These are phyloP conservation scores for Pterobdella sp. DNA, from an alignment of 2,888 invertebrate species.

Conservation along the genomic window DNA sequence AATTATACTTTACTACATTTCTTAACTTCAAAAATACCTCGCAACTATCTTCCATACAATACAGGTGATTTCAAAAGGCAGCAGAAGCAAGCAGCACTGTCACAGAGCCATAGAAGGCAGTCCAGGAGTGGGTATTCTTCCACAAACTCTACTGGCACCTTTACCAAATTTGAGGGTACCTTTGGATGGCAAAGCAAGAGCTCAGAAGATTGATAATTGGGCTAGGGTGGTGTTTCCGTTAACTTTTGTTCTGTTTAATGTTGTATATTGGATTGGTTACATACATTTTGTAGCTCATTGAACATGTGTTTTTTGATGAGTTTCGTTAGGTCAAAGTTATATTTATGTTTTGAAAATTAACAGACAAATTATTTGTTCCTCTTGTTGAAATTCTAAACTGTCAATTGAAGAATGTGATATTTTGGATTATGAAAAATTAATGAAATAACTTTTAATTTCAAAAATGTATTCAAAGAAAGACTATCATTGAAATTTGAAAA, in stretches of 20 bases:
- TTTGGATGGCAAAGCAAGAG: constrained; percentile 28
- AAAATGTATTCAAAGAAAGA: too few relatives aligned
- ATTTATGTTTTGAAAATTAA: too few relatives aligned
- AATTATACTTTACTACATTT: background rate
- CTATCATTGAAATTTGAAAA: too few relatives aligned
- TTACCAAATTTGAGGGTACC: constrained; percentile 2
- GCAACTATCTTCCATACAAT: background rate
- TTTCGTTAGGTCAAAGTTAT: too few relatives aligned
- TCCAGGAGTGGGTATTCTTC: constrained; percentile 9
- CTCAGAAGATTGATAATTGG: constrained; percentile 23
- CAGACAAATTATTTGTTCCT: too few relatives aligned
- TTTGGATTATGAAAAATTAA: too few relatives aligned
- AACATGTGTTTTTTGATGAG: too few relatives aligned
- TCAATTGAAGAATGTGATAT: too few relatives aligned
- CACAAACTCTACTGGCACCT: constrained; percentile 11
- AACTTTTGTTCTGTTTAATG: constrained; percentile 25
- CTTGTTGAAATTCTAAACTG: too few relatives aligned
- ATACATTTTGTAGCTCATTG: constrained; percentile 9
- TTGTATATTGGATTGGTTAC: constrained; percentile 28
- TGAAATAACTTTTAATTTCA: too few relatives aligned
- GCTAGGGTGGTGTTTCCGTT: constrained; percentile 26
- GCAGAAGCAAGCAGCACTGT: background rate
- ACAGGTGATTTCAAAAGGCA: background rate
- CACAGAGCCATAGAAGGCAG: background rate
- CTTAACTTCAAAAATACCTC: background rate